Conservation (phyloP, 2,888 invertebrate species). For the Sphaerophoria rueppellii region DNA sequence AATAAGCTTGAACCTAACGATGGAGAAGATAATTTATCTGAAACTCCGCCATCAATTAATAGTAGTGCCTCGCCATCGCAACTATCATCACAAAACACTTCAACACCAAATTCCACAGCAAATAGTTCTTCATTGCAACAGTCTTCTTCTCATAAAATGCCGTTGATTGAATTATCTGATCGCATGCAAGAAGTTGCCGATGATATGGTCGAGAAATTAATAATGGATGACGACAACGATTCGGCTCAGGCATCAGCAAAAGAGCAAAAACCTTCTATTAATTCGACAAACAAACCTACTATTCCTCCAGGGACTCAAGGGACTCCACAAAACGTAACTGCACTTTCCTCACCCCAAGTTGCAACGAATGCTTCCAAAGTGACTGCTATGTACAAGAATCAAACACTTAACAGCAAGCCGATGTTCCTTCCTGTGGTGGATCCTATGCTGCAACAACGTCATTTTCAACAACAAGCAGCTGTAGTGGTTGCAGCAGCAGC, state of each 20-base stretch:
- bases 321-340: slow-evolving; percentile 49
- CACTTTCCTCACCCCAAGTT: slow-evolving; percentile 50
- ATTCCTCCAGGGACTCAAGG: slow-evolving; percentile 26
- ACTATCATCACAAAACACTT: slow-evolving; percentile 28
- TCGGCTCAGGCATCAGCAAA: slow-evolving; percentile 17
- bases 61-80: slow-evolving; percentile 40
- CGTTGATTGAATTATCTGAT: slow-evolving; percentile 80
- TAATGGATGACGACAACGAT: slow-evolving; percentile 86
- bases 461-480: slow-evolving; percentile 74
- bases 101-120: slow-evolving; percentile 34
- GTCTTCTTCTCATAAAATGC: slow-evolving; percentile 51
- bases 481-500: slow-evolving; percentile 58
- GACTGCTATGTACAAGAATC: slow-evolving; percentile 56
- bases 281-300: slow-evolving; percentile 37
- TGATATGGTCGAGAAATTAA: slow-evolving; percentile 89
- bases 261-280: slow-evolving; percentile 37
- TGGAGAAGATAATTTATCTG: slow-evolving; percentile 37
- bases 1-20: slow-evolving; percentile 33
- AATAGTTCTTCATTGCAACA: slow-evolving; percentile 22
- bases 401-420: slow-evolving; percentile 41
- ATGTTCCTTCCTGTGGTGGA: slow-evolving; percentile 61
- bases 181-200: slow-evolving; percentile 87
- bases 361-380: slow-evolving; percentile 74
- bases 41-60: slow-evolving; percentile 26
- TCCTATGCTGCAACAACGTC: slow-evolving; percentile 75